Evolutionary conservation across 2,113 vertebrate genomes (phyloP).

Genomic region (Camelus dromedarius): DNA sequence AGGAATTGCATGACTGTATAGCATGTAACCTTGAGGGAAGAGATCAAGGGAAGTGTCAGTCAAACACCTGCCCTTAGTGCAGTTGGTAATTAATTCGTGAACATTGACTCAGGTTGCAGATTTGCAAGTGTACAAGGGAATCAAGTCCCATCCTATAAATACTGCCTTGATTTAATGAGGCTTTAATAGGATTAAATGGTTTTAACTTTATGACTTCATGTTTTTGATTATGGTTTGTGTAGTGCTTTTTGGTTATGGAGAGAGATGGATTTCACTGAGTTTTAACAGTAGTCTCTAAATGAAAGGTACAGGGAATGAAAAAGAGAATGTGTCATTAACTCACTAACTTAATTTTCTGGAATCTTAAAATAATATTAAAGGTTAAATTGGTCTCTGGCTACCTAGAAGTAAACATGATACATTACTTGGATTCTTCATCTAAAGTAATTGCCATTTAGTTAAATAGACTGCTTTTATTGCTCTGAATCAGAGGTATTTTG

Average conservation of each 20-base stretch:
- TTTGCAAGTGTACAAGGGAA: conserved; percentile 77
- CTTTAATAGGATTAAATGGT: conserved; percentile 83
- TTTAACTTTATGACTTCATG: conserved; percentile 84
- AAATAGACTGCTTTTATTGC: background rate
- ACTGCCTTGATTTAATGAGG: conserved; percentile 82
- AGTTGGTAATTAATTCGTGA: conserved; percentile 83
- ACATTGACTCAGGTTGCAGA: conserved; percentile 71
- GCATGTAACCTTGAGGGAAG: conserved; percentile 73
- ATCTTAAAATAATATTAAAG: conserved; percentile 59
- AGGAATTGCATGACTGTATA: conserved; percentile 72
- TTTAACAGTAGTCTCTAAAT: conserved; percentile 43
- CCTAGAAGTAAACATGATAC: conserved; percentile 32
- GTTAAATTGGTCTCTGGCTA: conserved; percentile 11
- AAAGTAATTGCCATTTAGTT: conserved; percentile 59
- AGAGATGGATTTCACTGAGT: conserved; percentile 71
- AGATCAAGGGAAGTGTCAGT: conserved; percentile 79
- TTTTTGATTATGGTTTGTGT: conserved; percentile 74
- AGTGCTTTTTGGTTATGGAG: conserved; percentile 66
- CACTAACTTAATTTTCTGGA: conserved; percentile 57
- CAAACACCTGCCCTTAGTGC: conserved; percentile 75
- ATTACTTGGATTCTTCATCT: conserved; percentile 1
- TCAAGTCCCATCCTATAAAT: conserved; percentile 78
- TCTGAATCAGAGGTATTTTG: conserved; percentile 31
- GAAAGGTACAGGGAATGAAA: conserved; percentile 33
- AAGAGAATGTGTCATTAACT: background rate